phyloP scores from a whole-genome alignment of 1,140 invertebrate species.

The Drosophila funebris region DNA sequence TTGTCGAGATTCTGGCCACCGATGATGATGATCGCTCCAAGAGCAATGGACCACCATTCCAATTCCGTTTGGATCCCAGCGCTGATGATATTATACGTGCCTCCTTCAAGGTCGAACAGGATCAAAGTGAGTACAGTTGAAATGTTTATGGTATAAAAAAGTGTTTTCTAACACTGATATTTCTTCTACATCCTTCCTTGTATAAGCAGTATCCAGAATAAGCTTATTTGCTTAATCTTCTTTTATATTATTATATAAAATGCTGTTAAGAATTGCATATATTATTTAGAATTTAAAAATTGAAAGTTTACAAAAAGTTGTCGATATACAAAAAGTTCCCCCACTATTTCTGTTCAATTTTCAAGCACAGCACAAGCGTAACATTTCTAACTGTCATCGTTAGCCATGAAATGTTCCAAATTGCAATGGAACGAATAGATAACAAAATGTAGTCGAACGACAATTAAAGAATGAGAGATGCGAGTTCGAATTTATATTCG shows the following conservation, averaged over 20 bases:
- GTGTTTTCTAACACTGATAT: no score
- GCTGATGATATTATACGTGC: conserved; percentile 95
- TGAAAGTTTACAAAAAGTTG: not conserved
- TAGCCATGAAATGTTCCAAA: not conserved
- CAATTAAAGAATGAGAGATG: not conserved
- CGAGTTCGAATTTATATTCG: conserved; percentile 9
- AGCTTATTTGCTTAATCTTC: no score
- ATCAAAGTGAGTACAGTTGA: conserved; percentile 89
- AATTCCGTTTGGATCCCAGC: conserved; percentile 95
- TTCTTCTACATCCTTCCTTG: no score
- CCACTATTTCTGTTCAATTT: conserved; percentile 70
- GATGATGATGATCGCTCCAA: conserved; percentile 97
- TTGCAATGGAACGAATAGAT: not conserved
- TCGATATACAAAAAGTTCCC: conserved; percentile 45
- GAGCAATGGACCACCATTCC: conserved; percentile 97
- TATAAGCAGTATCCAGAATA: no score
- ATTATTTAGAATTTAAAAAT: no score
- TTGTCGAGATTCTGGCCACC: conserved; percentile 96
- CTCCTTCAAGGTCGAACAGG: conserved; percentile 97
- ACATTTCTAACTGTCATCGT: conserved; percentile 33
- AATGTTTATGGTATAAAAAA: no score
- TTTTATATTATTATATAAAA: no score
- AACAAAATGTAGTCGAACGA: not conserved
- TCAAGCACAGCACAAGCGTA: conserved; percentile 56
- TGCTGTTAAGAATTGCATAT: no score